Evolutionary conservation across 2,113 vertebrate species (phyloP).

Genomic region (Malurus cyaneus): DNA sequence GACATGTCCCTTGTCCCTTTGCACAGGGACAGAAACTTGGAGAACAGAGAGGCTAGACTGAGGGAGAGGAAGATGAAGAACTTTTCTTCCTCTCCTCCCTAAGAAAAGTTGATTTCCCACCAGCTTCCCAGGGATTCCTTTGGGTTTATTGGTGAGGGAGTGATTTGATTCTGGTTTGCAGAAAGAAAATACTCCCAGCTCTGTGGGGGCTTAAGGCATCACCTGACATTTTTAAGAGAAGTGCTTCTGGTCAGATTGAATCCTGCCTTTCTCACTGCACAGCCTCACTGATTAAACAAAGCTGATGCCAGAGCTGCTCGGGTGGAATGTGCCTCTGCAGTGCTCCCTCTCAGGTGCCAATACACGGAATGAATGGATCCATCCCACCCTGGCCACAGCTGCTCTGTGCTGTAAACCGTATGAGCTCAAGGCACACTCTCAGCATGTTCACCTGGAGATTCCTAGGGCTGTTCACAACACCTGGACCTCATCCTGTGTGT

Average conservation of each 20-base stretch:
- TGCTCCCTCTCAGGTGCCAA: neutral
- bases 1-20: accelerated
- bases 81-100: neutral
- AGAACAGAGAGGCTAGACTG: neutral
- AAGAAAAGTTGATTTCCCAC: neutral
- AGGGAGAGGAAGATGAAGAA: neutral
- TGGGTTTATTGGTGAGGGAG: neutral
- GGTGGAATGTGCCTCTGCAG: neutral
- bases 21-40: neutral
- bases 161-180: neutral
- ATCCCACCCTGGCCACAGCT: neutral
- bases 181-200: neutral
- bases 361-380: neutral
- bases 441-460: neutral
- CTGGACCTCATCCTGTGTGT: neutral
- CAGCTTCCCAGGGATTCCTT: neutral
- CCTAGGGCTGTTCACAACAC: neutral
- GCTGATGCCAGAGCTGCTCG: neutral
- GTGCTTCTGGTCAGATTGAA: neutral
- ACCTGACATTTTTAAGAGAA: neutral
- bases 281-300: neutral
- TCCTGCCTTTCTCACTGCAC: neutral
- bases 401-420: neutral
- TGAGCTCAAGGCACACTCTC: neutral
- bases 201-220: accelerated